A percentile compares a stretch with the other conserved stretches of the same genome.
Conservation (phyloP, 2,113 vertebrate species). For the Eptesicus fuscus region DNA sequence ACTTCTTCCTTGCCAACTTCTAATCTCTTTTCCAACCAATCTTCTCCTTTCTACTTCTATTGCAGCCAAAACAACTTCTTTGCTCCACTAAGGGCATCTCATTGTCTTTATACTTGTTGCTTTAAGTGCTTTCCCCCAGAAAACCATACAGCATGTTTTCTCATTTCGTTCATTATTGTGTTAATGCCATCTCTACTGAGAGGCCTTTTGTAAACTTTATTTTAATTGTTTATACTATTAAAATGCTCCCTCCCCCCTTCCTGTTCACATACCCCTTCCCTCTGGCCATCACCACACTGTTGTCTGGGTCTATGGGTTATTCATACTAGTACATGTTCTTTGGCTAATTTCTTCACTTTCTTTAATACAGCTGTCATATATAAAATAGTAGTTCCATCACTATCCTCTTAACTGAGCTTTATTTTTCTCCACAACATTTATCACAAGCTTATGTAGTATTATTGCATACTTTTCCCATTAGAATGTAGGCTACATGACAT, state of each 20-base stretch:
- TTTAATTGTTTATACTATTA: background rate
- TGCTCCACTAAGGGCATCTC: background rate
- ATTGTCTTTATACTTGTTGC: background rate
- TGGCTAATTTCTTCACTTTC: background rate
- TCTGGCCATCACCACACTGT: background rate
- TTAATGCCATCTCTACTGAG: background rate
- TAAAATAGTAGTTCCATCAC: background rate
- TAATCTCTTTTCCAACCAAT: background rate
- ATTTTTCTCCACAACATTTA: background rate
- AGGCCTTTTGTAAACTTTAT: background rate
- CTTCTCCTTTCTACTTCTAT: background rate
- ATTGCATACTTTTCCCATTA: background rate
- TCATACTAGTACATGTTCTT: background rate
- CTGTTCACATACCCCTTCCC: background rate
- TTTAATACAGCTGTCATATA: background rate
- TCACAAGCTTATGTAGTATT: background rate
- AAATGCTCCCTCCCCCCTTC: background rate
- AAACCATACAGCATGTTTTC: background rate
- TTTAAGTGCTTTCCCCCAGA: background rate
- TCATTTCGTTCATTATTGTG: background rate
- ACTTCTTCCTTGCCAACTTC: background rate
- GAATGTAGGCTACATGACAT: background rate
- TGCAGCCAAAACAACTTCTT: background rate
- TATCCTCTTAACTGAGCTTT: background rate
- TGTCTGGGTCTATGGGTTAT: background rate